Evolutionary conservation across 2,113 vertebrate species (phyloP).

Genomic region (Micromys minutus): DNA sequence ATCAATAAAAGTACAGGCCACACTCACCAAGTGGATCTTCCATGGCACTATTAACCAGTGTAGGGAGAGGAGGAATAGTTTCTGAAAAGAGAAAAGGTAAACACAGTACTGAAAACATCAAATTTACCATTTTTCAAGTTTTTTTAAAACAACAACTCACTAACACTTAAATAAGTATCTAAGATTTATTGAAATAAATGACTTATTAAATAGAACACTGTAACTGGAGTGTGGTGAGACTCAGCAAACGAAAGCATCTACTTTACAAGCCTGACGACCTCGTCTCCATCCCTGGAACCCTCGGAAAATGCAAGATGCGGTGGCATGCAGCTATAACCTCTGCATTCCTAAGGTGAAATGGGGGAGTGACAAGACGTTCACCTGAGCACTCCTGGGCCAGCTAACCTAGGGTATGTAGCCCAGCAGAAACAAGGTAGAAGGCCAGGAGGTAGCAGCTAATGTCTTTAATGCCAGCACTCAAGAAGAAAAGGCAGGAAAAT

Average conservation of each 20-base stretch:
- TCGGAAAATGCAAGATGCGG: not conserved
- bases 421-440: not conserved
- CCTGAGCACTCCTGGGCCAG: not conserved
- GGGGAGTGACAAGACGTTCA: not conserved
- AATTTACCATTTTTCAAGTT: slow-evolving; percentile 23
- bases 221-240: not conserved
- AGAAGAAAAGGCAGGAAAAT: not conserved
- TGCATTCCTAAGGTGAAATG: not conserved
- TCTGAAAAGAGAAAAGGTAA: slow-evolving; percentile 72
- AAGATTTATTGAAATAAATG: slow-evolving; percentile 16
- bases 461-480: not conserved
- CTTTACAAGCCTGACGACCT: not conserved
- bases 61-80: slow-evolving; percentile 6
- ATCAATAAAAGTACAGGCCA: slow-evolving; percentile 32
- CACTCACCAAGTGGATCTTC: slow-evolving; percentile 79
- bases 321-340: not conserved
- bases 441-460: not conserved
- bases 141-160: not conserved
- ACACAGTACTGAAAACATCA: slow-evolving; percentile 50
- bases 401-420: not conserved
- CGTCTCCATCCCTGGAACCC: not conserved
- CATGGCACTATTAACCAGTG: slow-evolving; percentile 74
- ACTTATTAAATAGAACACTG: slow-evolving; percentile 22
- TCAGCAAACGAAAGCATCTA: not conserved
- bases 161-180: slow-evolving; percentile 10